A percentile compares a stretch with the other conserved stretches of the same genome.
Conservation (phyloP, 2,113 vertebrate species). For the Ctenomys sociabilis region DNA sequence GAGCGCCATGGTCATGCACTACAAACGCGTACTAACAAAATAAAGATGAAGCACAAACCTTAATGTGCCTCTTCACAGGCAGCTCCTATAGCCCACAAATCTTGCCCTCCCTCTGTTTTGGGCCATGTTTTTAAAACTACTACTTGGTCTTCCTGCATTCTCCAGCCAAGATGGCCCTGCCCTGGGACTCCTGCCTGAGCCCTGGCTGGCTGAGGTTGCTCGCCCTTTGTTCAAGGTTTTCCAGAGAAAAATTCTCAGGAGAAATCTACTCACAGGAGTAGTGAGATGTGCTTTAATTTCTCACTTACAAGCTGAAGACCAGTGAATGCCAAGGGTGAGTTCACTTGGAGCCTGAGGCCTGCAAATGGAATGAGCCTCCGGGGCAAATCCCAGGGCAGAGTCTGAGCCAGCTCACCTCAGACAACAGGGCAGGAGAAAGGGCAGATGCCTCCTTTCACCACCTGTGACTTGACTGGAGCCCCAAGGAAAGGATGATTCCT, state of each 20-base stretch:
- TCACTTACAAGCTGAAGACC: background rate
- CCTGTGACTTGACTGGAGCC: background rate
- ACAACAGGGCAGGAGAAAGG: background rate
- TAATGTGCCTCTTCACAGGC: background rate
- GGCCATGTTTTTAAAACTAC: background rate
- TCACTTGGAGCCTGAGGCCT: background rate
- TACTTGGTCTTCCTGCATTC: background rate
- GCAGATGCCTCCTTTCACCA: background rate
- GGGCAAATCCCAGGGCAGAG: background rate
- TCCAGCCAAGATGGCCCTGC: background rate
- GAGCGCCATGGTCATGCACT: too few species aligned
- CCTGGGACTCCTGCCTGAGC: background rate
- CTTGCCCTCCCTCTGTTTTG: background rate
- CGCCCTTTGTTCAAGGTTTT: background rate
- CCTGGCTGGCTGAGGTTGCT: background rate
- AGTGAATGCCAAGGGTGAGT: background rate
- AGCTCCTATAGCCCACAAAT: background rate
- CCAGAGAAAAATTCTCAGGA: background rate
- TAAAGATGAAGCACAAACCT: background rate
- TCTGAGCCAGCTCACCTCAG: too few species aligned
- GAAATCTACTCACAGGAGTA: too few species aligned
- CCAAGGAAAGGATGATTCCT: background rate
- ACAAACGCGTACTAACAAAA: background rate
- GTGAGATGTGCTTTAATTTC: background rate
- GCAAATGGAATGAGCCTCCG: rapidly evolving